phyloP scores from a whole-genome alignment of 2,888 invertebrate genomes.

The Pyrrhia umbra region DNA sequence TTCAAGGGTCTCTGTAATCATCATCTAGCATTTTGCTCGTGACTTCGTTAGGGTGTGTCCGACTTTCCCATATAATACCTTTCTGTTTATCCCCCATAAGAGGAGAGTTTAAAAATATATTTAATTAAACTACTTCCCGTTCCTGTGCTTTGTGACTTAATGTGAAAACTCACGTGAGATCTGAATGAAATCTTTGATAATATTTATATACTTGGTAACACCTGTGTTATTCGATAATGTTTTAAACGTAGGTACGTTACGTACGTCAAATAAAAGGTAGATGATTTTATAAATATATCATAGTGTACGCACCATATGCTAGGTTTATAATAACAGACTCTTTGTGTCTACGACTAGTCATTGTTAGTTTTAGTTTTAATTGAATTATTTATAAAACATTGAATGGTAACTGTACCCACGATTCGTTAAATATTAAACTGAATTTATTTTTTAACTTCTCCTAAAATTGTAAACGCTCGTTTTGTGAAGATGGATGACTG shows the following conservation, averaged over 20 bases:
- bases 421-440: background rate
- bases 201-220: conserved; percentile 11
- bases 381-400: conserved; percentile 16
- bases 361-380: background rate
- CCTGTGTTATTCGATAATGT: conserved; percentile 24
- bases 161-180: background rate
- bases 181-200: background rate
- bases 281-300: conserved; percentile 24
- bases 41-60: no score
- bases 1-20: no score
- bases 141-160: background rate
- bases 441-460: background rate
- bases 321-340: conserved; percentile 11
- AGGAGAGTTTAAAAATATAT: no score
- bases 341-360: background rate
- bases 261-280: conserved; percentile 10
- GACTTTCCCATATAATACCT: no score
- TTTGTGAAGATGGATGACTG: no score
- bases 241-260: no score
- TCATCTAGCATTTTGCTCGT: no score
- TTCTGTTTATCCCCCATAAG: no score
- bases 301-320: background rate
- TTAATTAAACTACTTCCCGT: background rate
- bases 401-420: background rate
- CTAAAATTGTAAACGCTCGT: background rate